phyloP scores from a whole-genome alignment of 2,888 invertebrate genomes.

The Melanophora roralis region DNA sequence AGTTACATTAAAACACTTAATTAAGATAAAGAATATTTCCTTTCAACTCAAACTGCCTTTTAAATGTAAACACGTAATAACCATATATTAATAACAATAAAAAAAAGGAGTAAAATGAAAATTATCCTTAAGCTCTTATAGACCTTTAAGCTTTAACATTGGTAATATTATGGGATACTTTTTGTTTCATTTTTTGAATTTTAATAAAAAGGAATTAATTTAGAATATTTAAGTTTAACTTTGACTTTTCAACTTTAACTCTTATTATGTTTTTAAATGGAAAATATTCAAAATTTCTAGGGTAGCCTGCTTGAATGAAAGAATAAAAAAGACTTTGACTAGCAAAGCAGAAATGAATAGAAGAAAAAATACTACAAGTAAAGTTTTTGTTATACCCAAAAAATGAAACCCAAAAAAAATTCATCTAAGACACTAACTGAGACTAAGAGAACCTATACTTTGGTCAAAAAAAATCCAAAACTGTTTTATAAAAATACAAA shows the following conservation, averaged over 20 bases:
- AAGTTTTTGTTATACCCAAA: too few relatives aligned
- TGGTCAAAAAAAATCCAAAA: background rate
- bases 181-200: background rate
- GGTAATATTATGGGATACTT: constrained; percentile 3
- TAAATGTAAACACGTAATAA: constrained; percentile 41
- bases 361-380: too few relatives aligned
- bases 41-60: background rate
- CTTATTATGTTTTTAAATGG: too few relatives aligned
- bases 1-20: constrained; percentile 15
- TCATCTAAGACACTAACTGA: too few relatives aligned
- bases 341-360: too few relatives aligned
- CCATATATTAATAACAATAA: background rate
- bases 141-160: constrained; percentile 19
- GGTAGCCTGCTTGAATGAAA: too few relatives aligned
- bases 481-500: constrained; percentile 22
- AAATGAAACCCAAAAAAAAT: too few relatives aligned
- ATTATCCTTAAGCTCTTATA: background rate
- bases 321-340: too few relatives aligned
- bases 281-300: too few relatives aligned
- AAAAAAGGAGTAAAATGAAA: background rate
- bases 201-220: constrained; percentile 15
- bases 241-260: too few relatives aligned
- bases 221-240: too few relatives aligned
- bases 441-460: constrained; percentile 6
- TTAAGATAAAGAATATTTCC: constrained; percentile 15